Base-by-base conservation (phyloP, 2,113 vertebrate species). In the Gymnorhina tibicen region DNA sequence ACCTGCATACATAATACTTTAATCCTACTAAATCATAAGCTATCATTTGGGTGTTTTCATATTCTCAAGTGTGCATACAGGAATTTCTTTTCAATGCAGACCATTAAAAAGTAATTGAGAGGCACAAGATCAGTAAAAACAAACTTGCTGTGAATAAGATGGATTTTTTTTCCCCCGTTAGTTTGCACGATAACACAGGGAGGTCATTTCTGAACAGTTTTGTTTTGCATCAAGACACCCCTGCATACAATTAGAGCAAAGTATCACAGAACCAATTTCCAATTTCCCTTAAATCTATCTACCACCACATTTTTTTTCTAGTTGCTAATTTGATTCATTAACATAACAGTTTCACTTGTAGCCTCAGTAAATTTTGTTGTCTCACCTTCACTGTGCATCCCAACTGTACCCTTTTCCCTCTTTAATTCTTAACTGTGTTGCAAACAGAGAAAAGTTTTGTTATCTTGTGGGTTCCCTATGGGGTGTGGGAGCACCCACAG, bases 51-150 rank as follows among this genome's bases (percentile, higher is more conserved):
- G 94, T 96, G 94, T 95, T 94, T 96, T 97, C 73, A 69, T 89
- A 91, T 83, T 76, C 93, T 94, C 93, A 97, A 97, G 93, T 89
- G 93, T 87, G 91, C 93, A 81, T 87, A 87, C 76, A 95, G 70
- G 87, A 90, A 96, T 97, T 96, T 91, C 93, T 95, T 97, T 93
- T 95, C 96, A 96, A 93, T 91, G 87, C 74, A 91, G 93, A 81
- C 91, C 82, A 97, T 97, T 97, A 97, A 93, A 97, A 97, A 93
- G 91, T 95, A 97, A 97, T 96, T 94, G 95, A 95, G 96, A 97
- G 79, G 79, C 92, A 89, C 52, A 87, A 89, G 73, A 96, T 95
- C 93, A 69, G 87, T 97, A 97, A 97, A 97, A 97, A 91, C 82
- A 97, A 97, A 97, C 89, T 95, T 85, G 52, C 82, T 96, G 92